These are phyloP conservation scores for Clitarchus hookeri DNA, from an alignment of 2,888 invertebrate species.

Conservation along the genomic window DNA sequence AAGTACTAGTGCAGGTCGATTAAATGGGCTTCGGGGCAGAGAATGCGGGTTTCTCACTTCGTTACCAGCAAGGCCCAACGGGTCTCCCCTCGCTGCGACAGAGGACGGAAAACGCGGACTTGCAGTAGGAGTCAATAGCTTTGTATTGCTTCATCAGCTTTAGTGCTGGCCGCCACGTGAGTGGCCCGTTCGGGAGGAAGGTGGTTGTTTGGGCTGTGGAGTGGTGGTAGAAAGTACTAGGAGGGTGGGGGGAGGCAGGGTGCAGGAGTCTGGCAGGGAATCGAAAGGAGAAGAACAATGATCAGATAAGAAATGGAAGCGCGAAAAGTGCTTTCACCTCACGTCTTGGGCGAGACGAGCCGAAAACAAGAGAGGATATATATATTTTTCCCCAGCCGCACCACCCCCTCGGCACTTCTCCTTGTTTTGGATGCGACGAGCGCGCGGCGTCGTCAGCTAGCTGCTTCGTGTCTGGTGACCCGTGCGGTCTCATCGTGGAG, in stretches of 20 bases:
- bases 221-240: no score
- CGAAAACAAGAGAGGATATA: slow-evolving; percentile 4
- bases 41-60: no score
- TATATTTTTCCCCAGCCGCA: not conserved
- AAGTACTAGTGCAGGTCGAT: no score
- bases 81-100: no score
- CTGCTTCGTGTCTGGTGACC: not conserved
- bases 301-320: slow-evolving; percentile 14
- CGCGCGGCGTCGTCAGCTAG: not conserved
- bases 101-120: no score
- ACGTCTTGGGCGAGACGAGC: not conserved
- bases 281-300: not conserved
- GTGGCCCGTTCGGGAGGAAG: not conserved
- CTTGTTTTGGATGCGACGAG: not conserved
- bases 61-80: no score
- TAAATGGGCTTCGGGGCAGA: no score
- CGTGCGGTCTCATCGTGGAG: not conserved
- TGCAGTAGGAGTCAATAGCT: not conserved
- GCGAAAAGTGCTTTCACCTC: slow-evolving; percentile 11
- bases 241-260: not conserved
- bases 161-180: not conserved
- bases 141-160: not conserved
- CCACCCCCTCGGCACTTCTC: no score
- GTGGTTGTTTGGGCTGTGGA: no score
- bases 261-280: not conserved